Evolutionary conservation across 2,113 vertebrate genomes (phyloP), one percentile per base, ranked within the genome.

Genomic region (Antechinus stuartii): DNA sequence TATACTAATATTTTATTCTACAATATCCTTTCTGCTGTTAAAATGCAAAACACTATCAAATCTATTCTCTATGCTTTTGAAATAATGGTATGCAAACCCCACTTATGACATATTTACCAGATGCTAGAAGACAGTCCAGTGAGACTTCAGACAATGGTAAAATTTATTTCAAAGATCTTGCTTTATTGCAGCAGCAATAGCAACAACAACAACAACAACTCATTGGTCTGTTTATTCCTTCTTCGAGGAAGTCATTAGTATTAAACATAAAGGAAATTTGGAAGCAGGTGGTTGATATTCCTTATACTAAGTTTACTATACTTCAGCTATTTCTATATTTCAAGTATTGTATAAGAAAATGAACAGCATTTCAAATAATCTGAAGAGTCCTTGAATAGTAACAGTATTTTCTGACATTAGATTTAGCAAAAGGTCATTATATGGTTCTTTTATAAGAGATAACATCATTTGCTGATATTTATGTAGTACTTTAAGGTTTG

Each of bases 1-100:
- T 96, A 97, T 97, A 93, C 96, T 97, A 97, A 98, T 98, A 94
- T 92, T 97, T 95, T 95, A 97, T 98, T 98, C 98, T 95, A 97
- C 97, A 97, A 97, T 98, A 98, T 98, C 97, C 98, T 98, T 98
- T 97, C 95, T 98, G 95, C 94, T 98, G 97, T 94, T 98, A 98
- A 98, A 97, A 98, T 95, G 94, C 98, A 98, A 99, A 96, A 93
- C 96, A 97, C 97, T 97, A 91, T 97, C 96, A 98, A 98, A 97
- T 98, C 96, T 98, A 96, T 98, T 98, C 98, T 98, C 97, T 98
- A 97, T 98, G 97, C 96, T 98, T 98, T 98, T 94, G 90, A 97
- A 98, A 96, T 97, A 98, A 97, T 97, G 97, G 97, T 96, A 96
- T 98, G 94, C 93, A 98, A 98, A 97, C 96, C 97, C 91, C 42